These are phyloP conservation scores for Alloscopus bannaensis DNA, from an alignment of 2,888 invertebrate species.

Conservation along the genomic window DNA sequence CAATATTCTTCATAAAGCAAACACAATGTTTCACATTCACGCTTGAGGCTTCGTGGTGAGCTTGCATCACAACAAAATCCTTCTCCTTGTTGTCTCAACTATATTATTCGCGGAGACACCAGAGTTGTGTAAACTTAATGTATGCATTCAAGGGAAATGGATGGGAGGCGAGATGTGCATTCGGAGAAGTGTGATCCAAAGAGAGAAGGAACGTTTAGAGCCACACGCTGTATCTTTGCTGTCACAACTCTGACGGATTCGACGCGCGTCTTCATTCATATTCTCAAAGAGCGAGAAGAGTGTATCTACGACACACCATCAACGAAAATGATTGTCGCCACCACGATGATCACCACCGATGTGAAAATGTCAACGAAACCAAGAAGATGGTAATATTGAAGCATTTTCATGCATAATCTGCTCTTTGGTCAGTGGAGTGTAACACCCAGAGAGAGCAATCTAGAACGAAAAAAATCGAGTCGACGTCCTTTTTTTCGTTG, in stretches of 20 bases:
- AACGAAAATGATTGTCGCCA: too few species aligned
- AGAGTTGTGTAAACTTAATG: slow-evolving; percentile 30
- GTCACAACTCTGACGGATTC: slow-evolving; percentile 44
- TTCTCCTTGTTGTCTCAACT: too few species aligned
- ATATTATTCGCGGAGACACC: slow-evolving; percentile 46
- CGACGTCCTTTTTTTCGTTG: too few species aligned
- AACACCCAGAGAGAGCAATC: slow-evolving; percentile 70
- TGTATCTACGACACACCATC: too few species aligned
- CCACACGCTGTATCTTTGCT: slow-evolving; percentile 32
- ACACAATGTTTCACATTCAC: too few species aligned
- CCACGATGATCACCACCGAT: slow-evolving; percentile 4
- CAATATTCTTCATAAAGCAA: too few species aligned
- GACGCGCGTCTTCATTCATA: slow-evolving; percentile 39
- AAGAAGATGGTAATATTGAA: slow-evolving; percentile 61
- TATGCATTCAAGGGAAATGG: too few species aligned
- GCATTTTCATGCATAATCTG: slow-evolving; percentile 71
- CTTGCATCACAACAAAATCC: too few species aligned
- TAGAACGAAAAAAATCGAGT: slow-evolving; percentile 45
- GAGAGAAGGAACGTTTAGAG: too few species aligned
- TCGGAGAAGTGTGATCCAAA: slow-evolving; percentile 10
- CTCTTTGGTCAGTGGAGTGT: slow-evolving; percentile 69
- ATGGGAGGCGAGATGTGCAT: too few species aligned
- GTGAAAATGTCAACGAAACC: slow-evolving; percentile 52
- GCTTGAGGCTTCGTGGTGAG: too few species aligned
- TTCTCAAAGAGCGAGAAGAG: too few species aligned